Evolutionary conservation across 2,888 invertebrate species (phyloP), one percentile per base, ranked within the genome.

Genomic region (Epiblema foenella): DNA sequence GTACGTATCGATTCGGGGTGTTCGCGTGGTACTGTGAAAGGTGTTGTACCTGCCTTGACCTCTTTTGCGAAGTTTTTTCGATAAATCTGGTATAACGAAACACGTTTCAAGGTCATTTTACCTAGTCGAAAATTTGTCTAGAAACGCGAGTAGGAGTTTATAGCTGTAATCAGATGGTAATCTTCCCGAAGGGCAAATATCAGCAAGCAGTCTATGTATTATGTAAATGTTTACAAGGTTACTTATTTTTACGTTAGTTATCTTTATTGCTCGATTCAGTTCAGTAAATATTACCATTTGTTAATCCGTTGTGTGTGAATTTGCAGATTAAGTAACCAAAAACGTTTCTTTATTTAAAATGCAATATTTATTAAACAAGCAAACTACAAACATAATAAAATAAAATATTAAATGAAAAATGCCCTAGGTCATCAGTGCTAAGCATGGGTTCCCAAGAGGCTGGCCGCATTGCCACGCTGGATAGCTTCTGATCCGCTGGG

Each of bases 1-100:
- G 4, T 59, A 58, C 58, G 58, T 18, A 18, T 39, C 39, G 18
- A 39, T 39, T n/a, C 11, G 18, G 11, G 37, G 67, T 29, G 17
- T 18, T 46, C 5, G 58, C 37, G 37, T 33, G 20, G 42, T 39
- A n/a, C 42, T 15, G 56, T 54, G 39, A 46, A 65, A 65, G 56
- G 59, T 20, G 39, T 59, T 39, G 39, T 39, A 24, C 52, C 52
- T 51, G 39, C 60, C 56, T 62, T 71, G 66, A 71, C 56, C 71
- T 57, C 71, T 39, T 67, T 64, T 37, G 17, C 37, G 20, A 29
- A 39, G 24, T 29, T 42, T 42, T 65, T 65, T 42, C 62, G 10
- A 46, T 33, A 42, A 59, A 29, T 69, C 58, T 70, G 65, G 52
- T 52, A 65, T 70, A 65, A 66, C 54, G 42, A 39, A 59, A 17